phyloP scores from a whole-genome alignment of 2,888 invertebrate genomes.

The Apamea monoglypha region DNA sequence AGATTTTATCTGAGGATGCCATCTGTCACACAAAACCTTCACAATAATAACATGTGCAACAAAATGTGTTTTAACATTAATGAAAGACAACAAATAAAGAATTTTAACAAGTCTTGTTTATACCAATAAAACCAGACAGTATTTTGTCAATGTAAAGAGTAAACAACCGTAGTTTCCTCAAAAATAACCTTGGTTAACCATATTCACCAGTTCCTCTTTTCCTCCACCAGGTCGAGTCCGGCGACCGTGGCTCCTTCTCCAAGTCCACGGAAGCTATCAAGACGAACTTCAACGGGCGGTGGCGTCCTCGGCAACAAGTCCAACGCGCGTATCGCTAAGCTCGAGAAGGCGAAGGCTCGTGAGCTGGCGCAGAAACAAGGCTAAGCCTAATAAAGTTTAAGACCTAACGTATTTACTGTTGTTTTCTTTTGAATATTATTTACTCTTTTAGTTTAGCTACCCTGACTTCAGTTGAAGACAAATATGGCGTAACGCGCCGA shows the following conservation, averaged over 20 bases:
- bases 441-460: too few relatives aligned
- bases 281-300: constrained; percentile 99
- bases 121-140: neutral
- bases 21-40: constrained; percentile 40
- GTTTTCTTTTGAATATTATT: constrained; percentile 73
- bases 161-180: neutral
- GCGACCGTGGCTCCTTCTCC: constrained; percentile 96
- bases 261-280: constrained; percentile 98
- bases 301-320: constrained; percentile 99
- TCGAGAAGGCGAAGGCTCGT: constrained; percentile 99
- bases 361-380: constrained; percentile 98
- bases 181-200: neutral
- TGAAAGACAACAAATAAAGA: neutral
- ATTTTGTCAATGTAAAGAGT: neutral
- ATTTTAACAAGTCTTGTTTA: neutral
- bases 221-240: constrained; percentile 92
- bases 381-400: constrained; percentile 90
- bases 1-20: constrained; percentile 84
- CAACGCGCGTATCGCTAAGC: constrained; percentile 97
- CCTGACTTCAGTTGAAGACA: too few relatives aligned
- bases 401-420: constrained; percentile 71
- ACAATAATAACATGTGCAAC: neutral
- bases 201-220: constrained; percentile 5
- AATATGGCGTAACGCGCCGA: too few relatives aligned
- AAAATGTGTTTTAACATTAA: neutral